Evolutionary conservation across 2,797 vertebrate species (phyloP), one percentile per base, ranked within the genome.

Genomic region (Enteromius paludinosus): DNA sequence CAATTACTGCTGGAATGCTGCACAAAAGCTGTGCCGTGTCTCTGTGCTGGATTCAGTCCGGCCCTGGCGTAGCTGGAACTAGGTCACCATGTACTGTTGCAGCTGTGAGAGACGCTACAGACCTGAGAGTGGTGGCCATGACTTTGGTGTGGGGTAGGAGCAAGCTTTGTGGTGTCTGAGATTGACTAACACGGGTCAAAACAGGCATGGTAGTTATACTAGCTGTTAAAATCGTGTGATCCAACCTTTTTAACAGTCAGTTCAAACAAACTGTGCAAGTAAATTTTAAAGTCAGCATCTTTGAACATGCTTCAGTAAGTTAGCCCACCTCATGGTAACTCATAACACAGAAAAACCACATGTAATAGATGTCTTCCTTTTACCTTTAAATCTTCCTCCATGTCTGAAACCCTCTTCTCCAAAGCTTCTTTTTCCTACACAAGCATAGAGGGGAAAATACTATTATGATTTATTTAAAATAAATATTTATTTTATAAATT

Each of bases 311-410:
- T 64, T 11, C 5, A 2, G 5, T 49, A 81, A 49, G 56, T 72
- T 81, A 54, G 81, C 87, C 9, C 69, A 49, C 66, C 28, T 28
- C 86, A 86, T 20, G n/a, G 20, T 54, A 18, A 66, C 82, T 83
- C 69, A 43, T n/a, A 49, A 62, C 4, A 68, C 18, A 4, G 35
- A 20, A 66, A 41, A 79, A 20, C 0, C 61, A 75, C 5, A 54
- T 59, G 41, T n/a, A 56, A 38, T 30, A 17, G 4, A 65, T 25
- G 18, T 49, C 5, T 35, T 76, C 4, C 23, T 89, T 91, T 92
- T 96, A 99, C 98, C 97, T 99, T 99, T 91, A 99, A 88, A 84
- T 99, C 98, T 81, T 97, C 97, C 81, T 99, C 97, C 98, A 99
- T 98, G 90, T 97, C 95, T 0, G 97, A 97, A 87, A 99, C 97